phyloP scores from a whole-genome alignment of 2,113 vertebrate species.

The Semicossyphus pulcher region DNA sequence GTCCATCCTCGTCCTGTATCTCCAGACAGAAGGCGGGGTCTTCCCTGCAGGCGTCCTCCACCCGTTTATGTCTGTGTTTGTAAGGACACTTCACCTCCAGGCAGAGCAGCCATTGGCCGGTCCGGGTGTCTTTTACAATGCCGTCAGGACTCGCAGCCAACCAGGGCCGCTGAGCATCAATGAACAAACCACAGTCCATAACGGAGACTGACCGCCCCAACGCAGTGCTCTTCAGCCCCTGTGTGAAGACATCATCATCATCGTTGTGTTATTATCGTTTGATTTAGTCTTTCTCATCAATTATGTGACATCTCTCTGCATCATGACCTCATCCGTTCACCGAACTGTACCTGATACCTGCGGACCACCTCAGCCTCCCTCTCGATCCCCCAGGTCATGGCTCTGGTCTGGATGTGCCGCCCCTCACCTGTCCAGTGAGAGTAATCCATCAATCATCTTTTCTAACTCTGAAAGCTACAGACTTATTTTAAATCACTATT shows the following conservation, averaged over 20 bases:
- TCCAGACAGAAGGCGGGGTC: conserved; percentile 86
- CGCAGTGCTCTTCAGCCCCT: conserved; percentile 70
- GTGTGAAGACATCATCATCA: not conserved
- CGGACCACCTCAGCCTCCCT: conserved; percentile 74
- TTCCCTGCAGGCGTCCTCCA: conserved; percentile 83
- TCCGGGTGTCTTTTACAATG: conserved; percentile 77
- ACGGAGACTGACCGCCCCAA: conserved; percentile 71
- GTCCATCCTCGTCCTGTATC: conserved; percentile 7
- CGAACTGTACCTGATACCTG: conserved; percentile 73
- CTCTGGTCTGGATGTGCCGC: conserved; percentile 72
- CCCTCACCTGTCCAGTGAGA: conserved; percentile 48
- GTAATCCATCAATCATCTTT: not conserved
- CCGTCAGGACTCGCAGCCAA: conserved; percentile 88
- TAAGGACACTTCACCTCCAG: conserved; percentile 90
- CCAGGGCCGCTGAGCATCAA: conserved; percentile 82
- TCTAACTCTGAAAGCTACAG: too few relatives aligned
- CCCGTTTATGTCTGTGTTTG: conserved; percentile 82
- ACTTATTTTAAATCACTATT: too few relatives aligned
- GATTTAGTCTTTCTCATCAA: too few relatives aligned
- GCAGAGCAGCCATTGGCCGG: conserved; percentile 72
- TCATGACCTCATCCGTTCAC: not conserved
- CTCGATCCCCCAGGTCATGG: conserved; percentile 87
- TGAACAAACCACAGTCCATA: conserved; percentile 84
- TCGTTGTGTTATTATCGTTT: not conserved
- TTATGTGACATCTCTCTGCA: too few relatives aligned